Evolutionary conservation across 2,888 invertebrate species (phyloP), one percentile per base, ranked within the genome.

Genomic region (Minunthozetes semirufus): DNA sequence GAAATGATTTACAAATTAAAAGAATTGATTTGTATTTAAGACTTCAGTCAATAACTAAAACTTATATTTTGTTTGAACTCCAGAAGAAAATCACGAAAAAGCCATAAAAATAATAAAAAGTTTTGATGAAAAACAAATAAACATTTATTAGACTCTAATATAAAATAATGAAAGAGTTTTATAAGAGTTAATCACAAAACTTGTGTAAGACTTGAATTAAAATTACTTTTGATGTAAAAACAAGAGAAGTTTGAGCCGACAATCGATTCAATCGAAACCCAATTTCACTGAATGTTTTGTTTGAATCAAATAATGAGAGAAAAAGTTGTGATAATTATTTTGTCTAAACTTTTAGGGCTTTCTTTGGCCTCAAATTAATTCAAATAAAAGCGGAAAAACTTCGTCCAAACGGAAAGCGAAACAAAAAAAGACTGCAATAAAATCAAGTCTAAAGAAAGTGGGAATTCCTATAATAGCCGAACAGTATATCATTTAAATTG

Each of bases 241-340:
- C 9, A 33, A 4, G 5, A 33, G 4, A 33, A 33, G 33, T 33
- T 9, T 33, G 33, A 33, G 33, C 33, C 33, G 33, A 9, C 33
- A 33, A 33, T 33, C 33, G 33, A 48, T 48, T 48, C 5, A 56
- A 25, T 25, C 56, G 25, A 25, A 56, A 56, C 56, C 25, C 25
- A 56, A 22, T 56, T 56, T 19, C 8, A n/a, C 13, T 53, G 19
- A 53, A 53, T 53, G 53, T 19, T 8, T 53, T 19, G 19, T 6
- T 5, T 22, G 25, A 25, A 22, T 22, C 15, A n/a, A 53, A 15
- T n/a, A 19, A n/a, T 19, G n/a, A 19, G 19, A n/a, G 15, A 53
- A 53, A 53, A 53, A 53, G 15, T 56, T 56, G 11, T 56, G 56
- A 22, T 15, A 56, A 56, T 56, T 56, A 56, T 56, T 56, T 56